Evolutionary conservation across 2,888 invertebrate species (phyloP).

Genomic region (Coleophora flavipennella): DNA sequence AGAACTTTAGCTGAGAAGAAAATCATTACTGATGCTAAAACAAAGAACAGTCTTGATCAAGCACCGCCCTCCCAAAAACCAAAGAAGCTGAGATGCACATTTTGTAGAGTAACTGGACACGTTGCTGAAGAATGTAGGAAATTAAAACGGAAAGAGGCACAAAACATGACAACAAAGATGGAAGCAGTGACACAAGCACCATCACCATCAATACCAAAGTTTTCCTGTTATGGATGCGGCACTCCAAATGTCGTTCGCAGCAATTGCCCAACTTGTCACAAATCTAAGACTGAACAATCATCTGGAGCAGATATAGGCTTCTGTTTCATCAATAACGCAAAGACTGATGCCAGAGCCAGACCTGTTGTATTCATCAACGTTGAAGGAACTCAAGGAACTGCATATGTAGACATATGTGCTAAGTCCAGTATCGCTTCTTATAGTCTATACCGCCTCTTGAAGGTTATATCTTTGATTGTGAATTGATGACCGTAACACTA

Average conservation of each 20-base stretch:
- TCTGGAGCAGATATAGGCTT: background rate
- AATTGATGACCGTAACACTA: no score
- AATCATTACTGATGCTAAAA: background rate
- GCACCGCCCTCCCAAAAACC: background rate
- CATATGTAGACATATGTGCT: slow-evolving; percentile 9
- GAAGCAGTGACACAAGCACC: slow-evolving; percentile 3
- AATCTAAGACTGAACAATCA: background rate
- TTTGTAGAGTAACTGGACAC: background rate
- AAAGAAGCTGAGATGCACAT: slow-evolving; percentile 8
- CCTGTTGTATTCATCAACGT: slow-evolving; percentile 2
- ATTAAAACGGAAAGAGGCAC: background rate
- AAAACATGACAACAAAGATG: background rate
- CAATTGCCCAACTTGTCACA: slow-evolving; percentile 11
- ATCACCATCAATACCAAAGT: slow-evolving; percentile 1
- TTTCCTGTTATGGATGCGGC: slow-evolving; percentile 16
- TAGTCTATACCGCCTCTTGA: slow-evolving; percentile 1
- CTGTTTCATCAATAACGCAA: slow-evolving; percentile 1
- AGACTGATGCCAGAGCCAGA: slow-evolving; percentile 4
- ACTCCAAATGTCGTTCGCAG: slow-evolving; percentile 9
- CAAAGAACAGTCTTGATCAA: background rate
- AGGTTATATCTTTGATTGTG: no score
- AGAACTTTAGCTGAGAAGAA: background rate
- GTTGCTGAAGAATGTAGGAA: background rate
- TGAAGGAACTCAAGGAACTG: slow-evolving; percentile 1
- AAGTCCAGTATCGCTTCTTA: slow-evolving; percentile 8